Percentiles rank a stretch among this genome's conserved stretches.
phyloP scores from a whole-genome alignment of 2,888 invertebrate genomes.

The Dichetophora obliterata region DNA sequence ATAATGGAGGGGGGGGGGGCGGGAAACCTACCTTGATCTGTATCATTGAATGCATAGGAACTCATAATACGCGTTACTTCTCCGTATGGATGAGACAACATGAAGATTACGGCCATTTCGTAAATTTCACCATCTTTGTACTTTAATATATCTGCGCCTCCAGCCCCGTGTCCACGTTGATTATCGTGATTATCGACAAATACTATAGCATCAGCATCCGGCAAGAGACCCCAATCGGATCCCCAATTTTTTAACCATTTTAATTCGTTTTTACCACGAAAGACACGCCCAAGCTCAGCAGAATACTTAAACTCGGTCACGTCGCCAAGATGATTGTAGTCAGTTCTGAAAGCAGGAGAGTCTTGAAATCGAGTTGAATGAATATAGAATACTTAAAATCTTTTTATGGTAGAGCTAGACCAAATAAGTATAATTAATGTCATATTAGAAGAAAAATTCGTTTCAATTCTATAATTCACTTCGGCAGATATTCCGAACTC shows the following conservation, averaged over 20 bases:
- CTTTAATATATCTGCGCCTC: conserved; percentile 73
- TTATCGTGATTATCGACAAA: conserved; percentile 93
- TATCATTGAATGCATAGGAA: conserved; percentile 78
- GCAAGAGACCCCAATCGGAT: conserved; percentile 75
- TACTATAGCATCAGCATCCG: conserved; percentile 73
- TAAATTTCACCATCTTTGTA: conserved; percentile 74
- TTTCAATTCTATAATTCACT: too few relatives aligned
- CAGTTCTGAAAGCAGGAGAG: conserved; percentile 54
- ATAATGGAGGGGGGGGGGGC: too few relatives aligned
- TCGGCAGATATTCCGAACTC: too few relatives aligned
- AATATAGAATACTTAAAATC: too few relatives aligned
- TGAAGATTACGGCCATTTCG: conserved; percentile 84
- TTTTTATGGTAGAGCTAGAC: too few relatives aligned
- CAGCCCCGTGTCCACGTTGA: conserved; percentile 79
- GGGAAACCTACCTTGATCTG: conserved; percentile 64
- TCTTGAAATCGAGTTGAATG: too few relatives aligned
- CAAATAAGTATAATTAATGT: too few relatives aligned
- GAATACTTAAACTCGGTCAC: conserved; percentile 80
- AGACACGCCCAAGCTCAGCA: conserved; percentile 69
- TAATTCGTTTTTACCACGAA: conserved; percentile 74
- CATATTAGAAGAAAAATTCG: too few relatives aligned
- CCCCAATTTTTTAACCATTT: conserved; percentile 77
- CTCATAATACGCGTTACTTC: conserved; percentile 82
- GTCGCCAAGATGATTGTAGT: conserved; percentile 72
- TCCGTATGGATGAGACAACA: conserved; percentile 87